phyloP scores from a whole-genome alignment of 2,797 vertebrate species.

The Characodon lateralis region DNA sequence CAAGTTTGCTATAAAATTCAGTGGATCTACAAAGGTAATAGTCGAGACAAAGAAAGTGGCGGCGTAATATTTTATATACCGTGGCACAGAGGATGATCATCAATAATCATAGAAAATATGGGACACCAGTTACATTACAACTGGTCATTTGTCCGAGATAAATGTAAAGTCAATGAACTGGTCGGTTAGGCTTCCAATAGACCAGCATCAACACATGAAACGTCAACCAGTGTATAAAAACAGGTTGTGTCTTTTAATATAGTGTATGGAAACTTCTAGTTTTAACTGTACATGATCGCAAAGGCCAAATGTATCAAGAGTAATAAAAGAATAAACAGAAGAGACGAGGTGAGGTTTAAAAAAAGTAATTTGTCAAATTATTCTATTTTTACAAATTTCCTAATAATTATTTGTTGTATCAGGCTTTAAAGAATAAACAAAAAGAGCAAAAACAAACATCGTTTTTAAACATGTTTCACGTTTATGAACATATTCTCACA shows the following conservation, averaged over 20 bases:
- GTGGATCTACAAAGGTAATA: too few relatives aligned
- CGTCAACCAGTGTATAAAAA: background rate
- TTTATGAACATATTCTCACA: slow-evolving; percentile 56
- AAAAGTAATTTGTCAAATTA: background rate
- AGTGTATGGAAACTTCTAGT: background rate
- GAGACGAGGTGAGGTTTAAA: background rate
- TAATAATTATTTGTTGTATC: background rate
- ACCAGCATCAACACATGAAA: too few relatives aligned
- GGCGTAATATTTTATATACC: too few relatives aligned
- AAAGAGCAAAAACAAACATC: slow-evolving; percentile 14
- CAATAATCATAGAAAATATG: too few relatives aligned
- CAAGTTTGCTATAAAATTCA: too few relatives aligned
- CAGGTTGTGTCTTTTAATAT: background rate
- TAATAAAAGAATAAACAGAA: background rate
- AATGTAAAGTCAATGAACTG: too few relatives aligned
- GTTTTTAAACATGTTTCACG: slow-evolving; percentile 66
- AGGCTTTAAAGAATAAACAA: slow-evolving; percentile 9
- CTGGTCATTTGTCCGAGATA: too few relatives aligned
- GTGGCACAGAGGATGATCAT: too few relatives aligned
- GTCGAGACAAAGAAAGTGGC: too few relatives aligned
- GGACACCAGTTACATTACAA: too few relatives aligned
- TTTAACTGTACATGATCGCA: background rate
- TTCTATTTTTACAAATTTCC: background rate
- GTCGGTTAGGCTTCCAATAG: too few relatives aligned
- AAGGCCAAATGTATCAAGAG: background rate